phyloP scores from a whole-genome alignment of 2,113 vertebrate species.

The Syngnathoides biaculeatus region DNA sequence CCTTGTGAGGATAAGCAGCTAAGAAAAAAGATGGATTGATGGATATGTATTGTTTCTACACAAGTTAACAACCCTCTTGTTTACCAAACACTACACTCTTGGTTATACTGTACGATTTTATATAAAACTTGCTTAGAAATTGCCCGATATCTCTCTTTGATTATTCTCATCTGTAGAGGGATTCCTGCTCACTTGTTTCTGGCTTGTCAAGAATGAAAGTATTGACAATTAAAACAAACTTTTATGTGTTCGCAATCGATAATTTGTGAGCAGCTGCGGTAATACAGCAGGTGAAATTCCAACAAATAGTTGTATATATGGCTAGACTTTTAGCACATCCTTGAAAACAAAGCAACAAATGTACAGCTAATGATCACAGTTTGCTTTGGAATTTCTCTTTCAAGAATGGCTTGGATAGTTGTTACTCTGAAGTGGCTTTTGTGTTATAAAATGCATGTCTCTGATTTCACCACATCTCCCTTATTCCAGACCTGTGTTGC shows the following conservation, averaged over 20 bases:
- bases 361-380: neutral
- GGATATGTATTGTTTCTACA: too few relatives aligned
- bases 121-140: too few relatives aligned
- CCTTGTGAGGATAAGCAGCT: too few relatives aligned
- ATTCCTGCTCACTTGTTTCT: too few relatives aligned
- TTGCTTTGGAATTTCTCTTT: slow-evolving; percentile 1
- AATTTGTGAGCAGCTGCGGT: neutral
- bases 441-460: slow-evolving; percentile 24
- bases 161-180: too few relatives aligned
- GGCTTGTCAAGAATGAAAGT: neutral
- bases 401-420: neutral
- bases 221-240: neutral
- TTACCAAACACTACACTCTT: too few relatives aligned
- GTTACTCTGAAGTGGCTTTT: slow-evolving; percentile 14
- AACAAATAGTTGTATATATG: neutral
- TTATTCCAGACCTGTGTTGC: slow-evolving; percentile 63
- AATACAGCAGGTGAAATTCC: neutral
- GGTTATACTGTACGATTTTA: too few relatives aligned
- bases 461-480: slow-evolving; percentile 31
- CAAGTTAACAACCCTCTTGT: too few relatives aligned
- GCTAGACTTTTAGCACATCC: neutral
- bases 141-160: too few relatives aligned
- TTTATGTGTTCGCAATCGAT: neutral
- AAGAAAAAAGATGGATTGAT: too few relatives aligned
- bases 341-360: neutral